These are phyloP conservation scores for Rotaria macrura DNA, from an alignment of 2,888 invertebrate genomes.

Conservation along the genomic window DNA sequence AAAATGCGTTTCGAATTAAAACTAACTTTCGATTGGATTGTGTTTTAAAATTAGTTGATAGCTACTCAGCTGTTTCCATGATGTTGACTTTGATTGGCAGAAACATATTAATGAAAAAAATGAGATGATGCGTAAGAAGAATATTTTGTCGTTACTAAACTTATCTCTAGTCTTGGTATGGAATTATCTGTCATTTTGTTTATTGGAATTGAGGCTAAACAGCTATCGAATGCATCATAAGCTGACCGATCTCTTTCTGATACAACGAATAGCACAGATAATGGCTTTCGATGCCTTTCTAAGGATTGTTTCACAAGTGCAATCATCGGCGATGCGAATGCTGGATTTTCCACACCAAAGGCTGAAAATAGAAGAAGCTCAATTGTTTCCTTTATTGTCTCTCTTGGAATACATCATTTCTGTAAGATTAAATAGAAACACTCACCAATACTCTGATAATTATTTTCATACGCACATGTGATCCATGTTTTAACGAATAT, in stretches of 20 bases:
- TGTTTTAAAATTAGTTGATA: not conserved
- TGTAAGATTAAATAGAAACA: not conserved
- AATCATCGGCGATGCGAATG: not conserved
- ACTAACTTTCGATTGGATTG: not conserved
- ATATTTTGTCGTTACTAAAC: not conserved
- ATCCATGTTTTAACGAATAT: not conserved
- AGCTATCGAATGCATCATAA: not conserved
- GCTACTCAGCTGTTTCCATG: not conserved
- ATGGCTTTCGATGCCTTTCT: not conserved
- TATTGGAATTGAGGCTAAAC: not conserved
- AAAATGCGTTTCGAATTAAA: not conserved
- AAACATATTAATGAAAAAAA: not conserved
- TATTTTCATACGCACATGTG: not conserved
- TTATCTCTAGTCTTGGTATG: not conserved
- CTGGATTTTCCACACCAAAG: not conserved
- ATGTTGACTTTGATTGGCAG: not conserved
- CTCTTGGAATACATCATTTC: not conserved
- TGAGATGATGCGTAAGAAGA: not conserved
- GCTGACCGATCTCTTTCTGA: not conserved
- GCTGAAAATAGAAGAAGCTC: not conserved
- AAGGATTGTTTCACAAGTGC: not conserved
- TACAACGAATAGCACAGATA: not conserved
- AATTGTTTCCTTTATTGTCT: not conserved
- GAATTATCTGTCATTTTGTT: not conserved
- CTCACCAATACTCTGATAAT: constrained; percentile 8